Evolutionary conservation across 2,888 invertebrate genomes (phyloP), one percentile per base, ranked within the genome.

Genomic region (Hydraecia micacea): DNA sequence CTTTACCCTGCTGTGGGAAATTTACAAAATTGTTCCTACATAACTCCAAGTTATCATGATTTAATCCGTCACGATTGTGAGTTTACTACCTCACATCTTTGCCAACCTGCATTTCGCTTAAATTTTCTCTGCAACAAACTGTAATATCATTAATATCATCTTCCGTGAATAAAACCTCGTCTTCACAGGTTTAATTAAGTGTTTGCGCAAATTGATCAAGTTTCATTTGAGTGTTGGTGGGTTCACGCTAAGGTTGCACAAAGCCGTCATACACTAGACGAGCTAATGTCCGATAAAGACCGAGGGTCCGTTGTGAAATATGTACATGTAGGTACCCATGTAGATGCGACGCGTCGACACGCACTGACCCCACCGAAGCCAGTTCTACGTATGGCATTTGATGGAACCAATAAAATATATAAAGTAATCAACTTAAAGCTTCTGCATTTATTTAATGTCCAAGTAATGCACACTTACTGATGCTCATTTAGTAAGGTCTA

Each of bases 351-450:
- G 79, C 86, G 88, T 85, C 90, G 77, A 89, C 88, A 88, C 84
- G 87, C 87, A 87, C 86, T 94, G 95, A 94, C 94, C 94, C 93
- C 81, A 87, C 87, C 81, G 82, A 86, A 93, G 94, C 95, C 93
- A 93, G 95, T 95, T 94, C 88, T 89, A 86, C 91, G 88, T 89
- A 90, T 94, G 95, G 93, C 95, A 95, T 95, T 95, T 95, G 91
- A 92, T 90, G 91, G 89, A 91, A 91, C 88, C 87, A 91, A 93
- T 92, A 93, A 91, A 92, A 93, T 91, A 86, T 85, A 66, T 77
- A 84, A 75, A 85, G 63, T 81, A 86, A 87, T 77, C 73, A 83
- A 86, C 82, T 78, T 84, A 73, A 84, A 79, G 73, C 81, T 82
- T 80, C 82, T 87, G 71, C 86, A 86, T 86, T 81, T 86, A 85